Evolutionary conservation across 2,888 invertebrate species (phyloP), one percentile per base, ranked within the genome.

Genomic region (Ischnura elegans): DNA sequence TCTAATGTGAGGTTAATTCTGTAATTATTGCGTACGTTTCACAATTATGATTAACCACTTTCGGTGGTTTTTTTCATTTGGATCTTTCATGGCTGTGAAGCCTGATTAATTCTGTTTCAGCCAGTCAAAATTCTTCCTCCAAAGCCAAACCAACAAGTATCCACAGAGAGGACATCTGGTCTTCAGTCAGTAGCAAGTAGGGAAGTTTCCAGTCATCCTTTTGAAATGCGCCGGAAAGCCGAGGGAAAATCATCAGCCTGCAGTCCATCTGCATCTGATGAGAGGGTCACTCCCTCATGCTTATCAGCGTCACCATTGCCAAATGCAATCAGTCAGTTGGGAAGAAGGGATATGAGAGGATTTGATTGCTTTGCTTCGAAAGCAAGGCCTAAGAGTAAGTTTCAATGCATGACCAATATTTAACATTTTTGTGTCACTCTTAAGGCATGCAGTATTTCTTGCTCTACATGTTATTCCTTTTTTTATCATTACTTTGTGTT

Each of bases 281-380:
- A 90, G 43, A 29, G 21, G 55, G 47, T 19, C 43, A 21, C 25
- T 8, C 21, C 5, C 13, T 19, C 19, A 42, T 43, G 13, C 43
- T 13, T 61, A 6, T 21, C 25, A 43, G 42, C 55, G 36, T 90
- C 87, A 36, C 85, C 85, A 21, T 85, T 87, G 19, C 87, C 93
- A 29, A 95, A 95, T 95, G 95, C 95, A 19, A 95, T 95, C 94
- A 95, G 95, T 94, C 95, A 95, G 94, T 95, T 95, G 95, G 95
- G 95, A 8, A 94, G 94, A 46, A 95, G 95, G 93, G 95, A 95
- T 43, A 94, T 95, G 94, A 94, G 95, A 46, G 95, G 66, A 4
- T 93, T 93, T 76, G 43, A 47, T 25, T 42, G 61, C n/a, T 93
- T 93, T 76, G 87, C 87, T 76, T 25, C 55, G 2, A 87, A 46